A percentile compares a stretch with the other conserved stretches of the same genome.
Conservation (phyloP, 92 coral and sea anemone genomes). For the Zoanthus sansibaricus region DNA sequence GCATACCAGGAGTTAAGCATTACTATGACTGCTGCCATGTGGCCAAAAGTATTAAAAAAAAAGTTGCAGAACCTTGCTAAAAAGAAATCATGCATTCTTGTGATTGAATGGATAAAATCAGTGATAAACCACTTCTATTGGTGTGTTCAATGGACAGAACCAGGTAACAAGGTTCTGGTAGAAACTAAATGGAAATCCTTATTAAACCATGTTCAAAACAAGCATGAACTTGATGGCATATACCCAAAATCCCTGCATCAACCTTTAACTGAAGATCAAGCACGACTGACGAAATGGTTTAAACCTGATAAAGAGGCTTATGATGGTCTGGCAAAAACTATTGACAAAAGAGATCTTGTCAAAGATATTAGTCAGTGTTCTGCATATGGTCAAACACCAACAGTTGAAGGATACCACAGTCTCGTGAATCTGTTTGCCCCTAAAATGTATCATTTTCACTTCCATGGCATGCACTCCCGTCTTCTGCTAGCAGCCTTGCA, state of each 20-base stretch:
- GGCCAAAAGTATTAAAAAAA: background rate
- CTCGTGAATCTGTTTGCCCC: conserved; percentile 14
- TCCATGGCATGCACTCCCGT: conserved; percentile 15
- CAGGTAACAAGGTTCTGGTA: background rate
- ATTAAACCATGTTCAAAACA: background rate
- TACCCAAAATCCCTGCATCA: conserved; percentile 8
- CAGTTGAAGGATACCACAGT: conserved; percentile 12
- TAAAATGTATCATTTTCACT: background rate
- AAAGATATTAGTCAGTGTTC: conserved; percentile 7
- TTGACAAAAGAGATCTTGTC: conserved; percentile 1
- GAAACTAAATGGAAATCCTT: no score
- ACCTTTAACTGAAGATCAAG: conserved; percentile 11
- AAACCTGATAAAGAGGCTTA: background rate
- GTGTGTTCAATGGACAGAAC: background rate
- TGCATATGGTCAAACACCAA: background rate
- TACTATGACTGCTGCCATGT: conserved; percentile 18
- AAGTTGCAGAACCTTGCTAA: background rate
- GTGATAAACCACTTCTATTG: background rate
- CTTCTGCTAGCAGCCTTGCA: background rate
- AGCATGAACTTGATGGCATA: background rate
- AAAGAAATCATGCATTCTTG: background rate
- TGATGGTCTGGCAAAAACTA: conserved; percentile 17
- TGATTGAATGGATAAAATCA: conserved; percentile 30
- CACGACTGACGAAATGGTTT: background rate
- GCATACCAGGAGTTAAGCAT: no score